A percentile compares a stretch with the other conserved stretches of the same genome.
Conservation (phyloP, 2,888 invertebrate genomes). For the Ectemnius lituratus region DNA sequence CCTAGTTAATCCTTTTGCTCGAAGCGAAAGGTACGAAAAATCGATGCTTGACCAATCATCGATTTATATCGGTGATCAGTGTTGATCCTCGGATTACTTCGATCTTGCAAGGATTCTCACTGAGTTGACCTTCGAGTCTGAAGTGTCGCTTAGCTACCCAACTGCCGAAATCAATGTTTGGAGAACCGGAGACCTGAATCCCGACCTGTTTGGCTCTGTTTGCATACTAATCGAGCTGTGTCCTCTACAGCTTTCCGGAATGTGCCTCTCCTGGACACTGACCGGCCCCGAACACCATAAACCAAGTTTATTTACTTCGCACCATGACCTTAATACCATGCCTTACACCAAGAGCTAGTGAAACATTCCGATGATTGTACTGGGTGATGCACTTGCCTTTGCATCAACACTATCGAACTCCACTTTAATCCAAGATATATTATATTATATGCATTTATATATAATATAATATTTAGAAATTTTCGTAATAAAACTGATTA, state of each 20-base stretch:
- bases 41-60: neutral
- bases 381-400: too few relatives aligned
- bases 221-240: conserved; percentile 46
- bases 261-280: neutral
- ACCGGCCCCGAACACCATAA: too few relatives aligned
- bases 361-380: too few relatives aligned
- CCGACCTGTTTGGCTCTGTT: conserved; percentile 25
- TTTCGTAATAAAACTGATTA: too few relatives aligned
- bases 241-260: conserved; percentile 18
- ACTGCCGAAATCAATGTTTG: conserved; percentile 39
- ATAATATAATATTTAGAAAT: too few relatives aligned
- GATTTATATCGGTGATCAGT: conserved; percentile 25
- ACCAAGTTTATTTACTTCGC: too few relatives aligned
- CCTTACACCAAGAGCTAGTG: too few relatives aligned
- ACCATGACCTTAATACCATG: too few relatives aligned
- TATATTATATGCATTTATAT: too few relatives aligned
- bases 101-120: conserved; percentile 20
- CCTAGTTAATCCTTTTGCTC: conserved; percentile 2
- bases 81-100: conserved; percentile 1
- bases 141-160: conserved; percentile 14
- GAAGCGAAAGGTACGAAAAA: neutral
- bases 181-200: conserved; percentile 13
- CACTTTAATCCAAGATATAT: too few relatives aligned
- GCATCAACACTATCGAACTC: too few relatives aligned
- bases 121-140: conserved; percentile 41